A percentile compares a stretch with the other conserved stretches of the same genome.
These are phyloP conservation scores for Pterocles orientalis DNA, from an alignment of 2,113 vertebrate genomes.

Conservation along the genomic window DNA sequence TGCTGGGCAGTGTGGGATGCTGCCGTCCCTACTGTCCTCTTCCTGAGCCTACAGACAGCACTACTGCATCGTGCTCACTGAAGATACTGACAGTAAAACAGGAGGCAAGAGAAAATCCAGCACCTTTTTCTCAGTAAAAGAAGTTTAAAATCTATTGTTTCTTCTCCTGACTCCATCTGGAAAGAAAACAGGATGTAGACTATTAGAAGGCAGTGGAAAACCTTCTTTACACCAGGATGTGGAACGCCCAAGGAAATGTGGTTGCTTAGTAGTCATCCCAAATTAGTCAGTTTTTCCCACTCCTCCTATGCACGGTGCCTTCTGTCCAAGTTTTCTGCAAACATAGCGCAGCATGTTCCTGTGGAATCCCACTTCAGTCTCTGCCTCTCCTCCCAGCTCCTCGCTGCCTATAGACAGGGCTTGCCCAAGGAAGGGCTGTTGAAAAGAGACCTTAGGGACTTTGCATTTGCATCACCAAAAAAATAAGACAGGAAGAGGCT, in stretches of 20 bases:
- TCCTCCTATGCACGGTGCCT: not conserved
- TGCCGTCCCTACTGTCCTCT: not conserved
- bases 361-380: not conserved
- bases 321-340: not conserved
- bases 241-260: not conserved
- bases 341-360: not conserved
- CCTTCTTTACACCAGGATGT: not conserved
- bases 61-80: not conserved
- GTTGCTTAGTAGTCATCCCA: not conserved
- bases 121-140: not conserved
- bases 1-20: not conserved
- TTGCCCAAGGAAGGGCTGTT: not conserved
- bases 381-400: not conserved
- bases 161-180: not conserved
- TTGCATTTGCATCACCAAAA: not conserved
- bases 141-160: not conserved
- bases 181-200: not conserved
- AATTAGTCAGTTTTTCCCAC: not conserved
- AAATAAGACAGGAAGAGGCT: not conserved
- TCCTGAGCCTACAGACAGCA: not conserved
- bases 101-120: not conserved
- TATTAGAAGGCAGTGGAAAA: not conserved
- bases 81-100: not conserved
- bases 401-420: not conserved
- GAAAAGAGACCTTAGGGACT: not conserved